Evolutionary conservation across 2,888 invertebrate genomes (phyloP), one percentile per base, ranked within the genome.

Genomic region (Agrochola lychnidis): DNA sequence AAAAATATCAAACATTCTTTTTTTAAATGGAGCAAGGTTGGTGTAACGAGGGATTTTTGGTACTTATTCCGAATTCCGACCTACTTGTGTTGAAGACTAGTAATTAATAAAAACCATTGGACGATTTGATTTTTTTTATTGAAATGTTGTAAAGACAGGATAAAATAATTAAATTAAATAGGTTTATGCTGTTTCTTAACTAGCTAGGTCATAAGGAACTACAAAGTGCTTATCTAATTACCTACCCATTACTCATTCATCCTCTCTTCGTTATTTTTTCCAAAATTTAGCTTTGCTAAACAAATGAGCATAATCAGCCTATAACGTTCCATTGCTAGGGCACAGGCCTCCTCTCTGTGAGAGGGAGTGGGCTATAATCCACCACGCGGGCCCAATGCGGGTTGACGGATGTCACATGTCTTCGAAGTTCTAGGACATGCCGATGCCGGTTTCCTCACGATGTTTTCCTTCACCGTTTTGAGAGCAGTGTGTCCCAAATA

Each of bases 21-120:
- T 88, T 87, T 70, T 71, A 87, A 87, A 84, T 82, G 72, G 88
- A 67, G 42, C 87, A 87, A 88, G 88, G 87, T 83, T 77, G 75
- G 36, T 42, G 78, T 76, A 70, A 75, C 48, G 61, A 67, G 73
- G 53, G 59, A 9, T 42, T 68, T 82, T 81, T 78, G 62, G 70
- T 71, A 48, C 30, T 30, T 30, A 36, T 36, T 36, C 36, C 36
- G 36, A 36, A 36, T 75, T 73, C 42, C 48, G 70, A 74, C 67
- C 57, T 82, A 85, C 69, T 75, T 81, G 64, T 22, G 59, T 64
- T 16, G 36, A 59, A 70, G 61, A 66, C 53, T 22, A 51, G 12
- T 66, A 42, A 76, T 78, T 73, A 74, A 80, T 81, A 56, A 64
- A 80, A 83, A 73, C 61, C 51, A 72, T 70, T 72, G 66, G 56